Conservation (phyloP, 2,797 vertebrate species). For the Eutrigla gurnardus region DNA sequence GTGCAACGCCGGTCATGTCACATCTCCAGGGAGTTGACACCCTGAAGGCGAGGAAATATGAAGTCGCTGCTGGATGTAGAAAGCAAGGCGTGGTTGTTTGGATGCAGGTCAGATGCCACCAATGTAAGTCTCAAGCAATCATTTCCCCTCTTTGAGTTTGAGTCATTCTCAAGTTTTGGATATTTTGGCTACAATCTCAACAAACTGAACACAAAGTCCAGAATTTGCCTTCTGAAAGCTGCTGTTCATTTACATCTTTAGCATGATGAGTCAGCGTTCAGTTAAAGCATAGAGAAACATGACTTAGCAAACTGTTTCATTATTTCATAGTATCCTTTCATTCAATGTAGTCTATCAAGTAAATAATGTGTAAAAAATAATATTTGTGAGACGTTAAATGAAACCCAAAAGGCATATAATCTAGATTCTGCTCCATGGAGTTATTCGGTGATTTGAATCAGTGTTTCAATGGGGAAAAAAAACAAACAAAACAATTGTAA, state of each 20-base stretch:
- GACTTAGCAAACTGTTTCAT: not conserved
- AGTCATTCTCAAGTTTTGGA: not conserved
- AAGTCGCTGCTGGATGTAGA: not conserved
- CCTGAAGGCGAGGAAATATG: not conserved
- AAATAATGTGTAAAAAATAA: not conserved
- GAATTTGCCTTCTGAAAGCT: not conserved
- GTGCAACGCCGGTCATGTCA: not conserved
- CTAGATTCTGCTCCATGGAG: not conserved
- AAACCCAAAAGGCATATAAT: not conserved
- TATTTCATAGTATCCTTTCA: too few relatives aligned
- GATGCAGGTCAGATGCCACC: constrained; percentile 4
- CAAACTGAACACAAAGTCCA: constrained; percentile 5
- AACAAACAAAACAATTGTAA: not conserved
- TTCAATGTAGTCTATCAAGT: not conserved
- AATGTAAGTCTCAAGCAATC: not conserved
- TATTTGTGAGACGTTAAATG: not conserved
- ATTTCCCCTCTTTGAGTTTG: not conserved
- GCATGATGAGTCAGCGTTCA: not conserved
- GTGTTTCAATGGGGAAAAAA: not conserved
- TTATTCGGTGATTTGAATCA: not conserved
- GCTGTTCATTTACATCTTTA: not conserved
- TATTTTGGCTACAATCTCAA: constrained; percentile 3
- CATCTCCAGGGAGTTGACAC: not conserved
- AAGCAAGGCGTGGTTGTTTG: constrained; percentile 10
- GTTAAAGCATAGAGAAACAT: not conserved